These are phyloP conservation scores for Teleopsis dalmanni DNA, from an alignment of 1,140 invertebrate species.

Conservation along the genomic window DNA sequence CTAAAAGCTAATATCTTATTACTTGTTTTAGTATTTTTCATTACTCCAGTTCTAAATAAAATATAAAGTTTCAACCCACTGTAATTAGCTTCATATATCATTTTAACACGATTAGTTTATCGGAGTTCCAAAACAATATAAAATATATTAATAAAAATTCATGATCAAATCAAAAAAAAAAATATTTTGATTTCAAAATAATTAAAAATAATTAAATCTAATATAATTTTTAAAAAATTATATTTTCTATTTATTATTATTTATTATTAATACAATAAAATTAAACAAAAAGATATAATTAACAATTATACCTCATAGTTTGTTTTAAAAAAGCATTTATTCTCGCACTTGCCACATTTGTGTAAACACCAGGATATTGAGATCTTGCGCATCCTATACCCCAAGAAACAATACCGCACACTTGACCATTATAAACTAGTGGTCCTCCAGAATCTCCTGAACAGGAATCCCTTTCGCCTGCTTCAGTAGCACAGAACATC, in stretches of 20 bases:
- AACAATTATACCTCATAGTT: slow-evolving; percentile 14
- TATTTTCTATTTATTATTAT: neutral
- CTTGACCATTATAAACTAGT: slow-evolving; percentile 46
- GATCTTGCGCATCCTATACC: slow-evolving; percentile 54
- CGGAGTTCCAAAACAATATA: too few species aligned
- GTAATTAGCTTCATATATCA: too few species aligned
- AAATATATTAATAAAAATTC: too few species aligned
- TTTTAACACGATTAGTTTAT: too few species aligned
- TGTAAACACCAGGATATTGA: slow-evolving; percentile 70
- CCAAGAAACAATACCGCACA: slow-evolving; percentile 59
- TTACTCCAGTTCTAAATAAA: too few species aligned
- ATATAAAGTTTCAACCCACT: too few species aligned
- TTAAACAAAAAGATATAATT: too few species aligned
- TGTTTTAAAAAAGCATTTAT: slow-evolving; percentile 23
- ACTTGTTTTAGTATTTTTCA: too few species aligned
- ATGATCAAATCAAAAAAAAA: neutral
- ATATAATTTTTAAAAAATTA: neutral
- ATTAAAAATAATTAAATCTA: neutral
- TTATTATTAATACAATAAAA: too few species aligned
- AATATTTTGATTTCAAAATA: too few species aligned
- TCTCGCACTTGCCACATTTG: slow-evolving; percentile 52
- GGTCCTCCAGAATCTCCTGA: slow-evolving; percentile 63
- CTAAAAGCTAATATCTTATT: too few species aligned
- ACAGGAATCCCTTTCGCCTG: slow-evolving; percentile 44
- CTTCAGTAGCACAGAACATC: slow-evolving; percentile 33